These are phyloP conservation scores for Conopomorpha cramerella DNA, from an alignment of 1,140 invertebrate species.

Conservation along the genomic window DNA sequence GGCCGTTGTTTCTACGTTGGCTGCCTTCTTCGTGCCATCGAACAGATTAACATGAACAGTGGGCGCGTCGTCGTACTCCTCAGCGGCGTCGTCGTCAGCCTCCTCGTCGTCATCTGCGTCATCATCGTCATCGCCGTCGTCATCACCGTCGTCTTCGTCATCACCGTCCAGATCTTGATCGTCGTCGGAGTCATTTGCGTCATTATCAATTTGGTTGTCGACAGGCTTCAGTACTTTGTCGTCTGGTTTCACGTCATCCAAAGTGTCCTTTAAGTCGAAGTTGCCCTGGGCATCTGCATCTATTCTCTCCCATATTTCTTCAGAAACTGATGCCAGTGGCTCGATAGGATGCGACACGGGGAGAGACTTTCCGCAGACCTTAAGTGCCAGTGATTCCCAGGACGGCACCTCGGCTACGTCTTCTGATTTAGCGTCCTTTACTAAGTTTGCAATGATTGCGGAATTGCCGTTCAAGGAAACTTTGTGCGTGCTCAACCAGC, in stretches of 20 bases:
- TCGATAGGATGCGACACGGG: slow-evolving; percentile 20
- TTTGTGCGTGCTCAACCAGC: slow-evolving; percentile 57
- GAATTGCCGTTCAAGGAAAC: slow-evolving; percentile 48
- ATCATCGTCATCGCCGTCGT: slow-evolving; percentile 20
- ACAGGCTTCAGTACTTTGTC: no score
- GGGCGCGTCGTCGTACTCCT: slow-evolving; percentile 26
- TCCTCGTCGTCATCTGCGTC: slow-evolving; percentile 17
- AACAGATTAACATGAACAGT: no score
- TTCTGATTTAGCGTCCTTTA: slow-evolving; percentile 36
- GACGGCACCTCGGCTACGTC: slow-evolving; percentile 18
- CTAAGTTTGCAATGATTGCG: slow-evolving; percentile 49
- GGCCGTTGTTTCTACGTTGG: slow-evolving; percentile 11
- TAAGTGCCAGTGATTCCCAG: slow-evolving; percentile 47
- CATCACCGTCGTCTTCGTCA: slow-evolving; percentile 11
- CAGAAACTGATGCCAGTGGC: slow-evolving; percentile 30
- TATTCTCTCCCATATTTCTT: slow-evolving; percentile 60
- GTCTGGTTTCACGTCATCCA: slow-evolving; percentile 42
- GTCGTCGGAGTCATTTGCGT: slow-evolving; percentile 19
- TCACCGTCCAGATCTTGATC: slow-evolving; percentile 8
- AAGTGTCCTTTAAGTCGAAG: slow-evolving; percentile 39
- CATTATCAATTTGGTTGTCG: no score
- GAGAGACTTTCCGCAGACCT: slow-evolving; percentile 34
- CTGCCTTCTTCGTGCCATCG: no score
- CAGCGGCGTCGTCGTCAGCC: slow-evolving; percentile 28
- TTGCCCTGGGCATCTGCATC: slow-evolving; percentile 46